Percentiles rank a stretch among this genome's conserved stretches.
These are phyloP conservation scores for Epinephelus awoara DNA, from an alignment of 2,797 vertebrate genomes.

Conservation along the genomic window DNA sequence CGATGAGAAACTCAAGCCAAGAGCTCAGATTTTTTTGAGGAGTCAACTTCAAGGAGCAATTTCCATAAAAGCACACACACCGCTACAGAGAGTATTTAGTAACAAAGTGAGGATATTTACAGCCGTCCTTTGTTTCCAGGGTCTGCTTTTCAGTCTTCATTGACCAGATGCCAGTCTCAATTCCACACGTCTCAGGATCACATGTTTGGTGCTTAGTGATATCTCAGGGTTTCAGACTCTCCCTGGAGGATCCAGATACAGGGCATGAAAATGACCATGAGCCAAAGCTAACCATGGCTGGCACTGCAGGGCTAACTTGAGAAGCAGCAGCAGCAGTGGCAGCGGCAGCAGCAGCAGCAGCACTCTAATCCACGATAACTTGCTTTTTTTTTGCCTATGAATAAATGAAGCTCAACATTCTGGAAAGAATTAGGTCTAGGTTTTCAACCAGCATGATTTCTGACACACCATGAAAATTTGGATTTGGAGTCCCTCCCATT, in stretches of 20 bases:
- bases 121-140: conserved; percentile 66
- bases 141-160: conserved; percentile 71
- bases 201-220: conserved; percentile 80
- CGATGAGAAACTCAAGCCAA: conserved; percentile 7
- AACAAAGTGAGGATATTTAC: conserved; percentile 60
- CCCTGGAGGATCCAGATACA: conserved; percentile 81
- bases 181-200: conserved; percentile 79
- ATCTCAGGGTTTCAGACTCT: conserved; percentile 79
- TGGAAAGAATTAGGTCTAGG: conserved; percentile 38
- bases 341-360: conserved; percentile 29
- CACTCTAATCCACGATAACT: conserved; percentile 57
- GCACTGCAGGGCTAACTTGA: conserved; percentile 58
- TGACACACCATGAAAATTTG: conserved; percentile 28
- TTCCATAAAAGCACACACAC: conserved; percentile 31
- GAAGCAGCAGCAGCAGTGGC: conserved; percentile 36
- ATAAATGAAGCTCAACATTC: conserved; percentile 45
- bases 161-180: conserved; percentile 75
- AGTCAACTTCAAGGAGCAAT: conserved; percentile 16
- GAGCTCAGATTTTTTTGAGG: conserved; percentile 35
- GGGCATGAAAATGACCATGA: conserved; percentile 77
- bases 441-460: conserved; percentile 38
- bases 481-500: conserved; percentile 2
- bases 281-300: conserved; percentile 71
- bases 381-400: conserved; percentile 35
- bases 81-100: conserved; percentile 48